Percentiles rank a stretch among this genome's conserved stretches.
Conservation (phyloP, 2,797 vertebrate species). For the Cottoperca gobio region DNA sequence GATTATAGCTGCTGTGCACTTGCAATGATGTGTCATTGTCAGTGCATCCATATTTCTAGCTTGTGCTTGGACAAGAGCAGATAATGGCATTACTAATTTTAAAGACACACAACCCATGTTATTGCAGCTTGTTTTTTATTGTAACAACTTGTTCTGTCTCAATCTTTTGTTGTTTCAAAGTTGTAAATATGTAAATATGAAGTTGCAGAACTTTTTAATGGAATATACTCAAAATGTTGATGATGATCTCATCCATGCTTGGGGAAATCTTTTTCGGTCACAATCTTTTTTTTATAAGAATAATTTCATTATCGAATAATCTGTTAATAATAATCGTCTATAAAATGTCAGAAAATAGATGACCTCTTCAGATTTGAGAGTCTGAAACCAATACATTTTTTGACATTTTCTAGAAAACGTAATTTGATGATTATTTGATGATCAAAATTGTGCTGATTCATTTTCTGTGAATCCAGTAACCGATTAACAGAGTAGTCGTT, state of each 20-base stretch:
- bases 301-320: not conserved
- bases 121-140: not conserved
- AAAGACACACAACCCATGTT: not conserved
- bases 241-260: not conserved
- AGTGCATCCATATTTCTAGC: constrained; percentile 2
- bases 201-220: not conserved
- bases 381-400: not conserved
- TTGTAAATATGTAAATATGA: not conserved
- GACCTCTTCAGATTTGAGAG: no score
- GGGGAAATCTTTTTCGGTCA: no score
- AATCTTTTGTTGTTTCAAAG: not conserved
- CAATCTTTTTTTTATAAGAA: not conserved
- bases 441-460: not conserved
- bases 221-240: not conserved
- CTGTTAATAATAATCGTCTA: not conserved
- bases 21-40: constrained; percentile 37
- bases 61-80: not conserved
- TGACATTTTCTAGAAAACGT: not conserved
- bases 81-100: not conserved
- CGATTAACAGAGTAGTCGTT: not conserved
- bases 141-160: not conserved
- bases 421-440: not conserved
- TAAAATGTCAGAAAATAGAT: not conserved
- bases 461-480: not conserved
- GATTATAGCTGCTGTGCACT: constrained; percentile 25